A percentile compares a stretch with the other conserved stretches of the same genome.
Evolutionary conservation across 2,888 invertebrate genomes (phyloP).

Genomic region (Thera britannica): DNA sequence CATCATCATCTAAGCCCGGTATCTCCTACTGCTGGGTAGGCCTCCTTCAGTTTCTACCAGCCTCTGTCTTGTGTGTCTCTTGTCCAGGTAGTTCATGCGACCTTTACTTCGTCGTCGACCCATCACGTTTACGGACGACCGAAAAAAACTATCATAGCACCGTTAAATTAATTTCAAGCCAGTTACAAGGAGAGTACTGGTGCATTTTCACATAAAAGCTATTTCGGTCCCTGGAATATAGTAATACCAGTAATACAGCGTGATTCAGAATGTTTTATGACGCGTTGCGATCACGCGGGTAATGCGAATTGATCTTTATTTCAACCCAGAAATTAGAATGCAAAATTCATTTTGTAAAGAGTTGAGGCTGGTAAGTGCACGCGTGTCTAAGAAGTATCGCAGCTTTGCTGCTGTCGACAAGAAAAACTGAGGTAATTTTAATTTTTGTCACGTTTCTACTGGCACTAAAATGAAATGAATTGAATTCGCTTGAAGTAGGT

Average conservation of each 20-base stretch:
- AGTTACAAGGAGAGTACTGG: conserved; percentile 20
- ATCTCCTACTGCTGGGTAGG: too few relatives aligned
- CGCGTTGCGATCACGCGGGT: conserved; percentile 45
- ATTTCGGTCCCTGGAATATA: conserved; percentile 38
- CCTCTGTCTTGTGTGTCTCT: too few relatives aligned
- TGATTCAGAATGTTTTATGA: conserved; percentile 46
- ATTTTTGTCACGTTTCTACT: too few relatives aligned
- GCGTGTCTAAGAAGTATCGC: too few relatives aligned
- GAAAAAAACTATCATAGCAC: background rate
- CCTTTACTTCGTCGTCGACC: too few relatives aligned
- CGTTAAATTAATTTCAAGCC: conserved; percentile 9
- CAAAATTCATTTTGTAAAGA: conserved; percentile 25
- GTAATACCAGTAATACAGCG: conserved; percentile 44
- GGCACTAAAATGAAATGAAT: too few relatives aligned
- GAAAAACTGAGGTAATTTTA: too few relatives aligned
- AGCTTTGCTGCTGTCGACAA: background rate
- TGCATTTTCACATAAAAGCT: conserved; percentile 35
- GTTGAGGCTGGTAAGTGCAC: background rate
- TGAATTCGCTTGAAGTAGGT: too few relatives aligned
- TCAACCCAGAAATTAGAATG: conserved; percentile 40
- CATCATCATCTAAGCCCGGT: too few relatives aligned
- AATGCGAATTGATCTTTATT: conserved; percentile 48
- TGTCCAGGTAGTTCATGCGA: background rate
- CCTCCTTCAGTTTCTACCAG: too few relatives aligned
- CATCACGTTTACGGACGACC: too few relatives aligned